Conservation (phyloP, 2,797 vertebrate species). For the Serranus cabrilla region DNA sequence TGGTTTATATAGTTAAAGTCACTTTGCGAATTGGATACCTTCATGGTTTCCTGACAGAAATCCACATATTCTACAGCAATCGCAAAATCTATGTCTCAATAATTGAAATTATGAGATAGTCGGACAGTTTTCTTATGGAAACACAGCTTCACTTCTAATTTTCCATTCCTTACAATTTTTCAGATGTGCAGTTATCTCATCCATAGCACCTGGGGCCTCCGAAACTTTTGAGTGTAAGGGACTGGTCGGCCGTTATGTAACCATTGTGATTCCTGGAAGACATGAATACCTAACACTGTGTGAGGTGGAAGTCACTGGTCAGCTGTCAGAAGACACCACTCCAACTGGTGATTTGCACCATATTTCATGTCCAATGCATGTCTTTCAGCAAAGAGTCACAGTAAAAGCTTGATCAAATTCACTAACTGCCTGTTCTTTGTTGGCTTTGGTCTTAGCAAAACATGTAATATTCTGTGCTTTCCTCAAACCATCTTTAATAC, state of each 20-base stretch:
- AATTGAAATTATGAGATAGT: no score
- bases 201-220: constrained; percentile 25
- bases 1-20: no score
- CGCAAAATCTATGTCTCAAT: background rate
- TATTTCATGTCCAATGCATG: no score
- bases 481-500: background rate
- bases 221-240: constrained; percentile 28
- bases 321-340: no score
- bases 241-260: constrained; percentile 12
- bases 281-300: background rate
- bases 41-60: background rate
- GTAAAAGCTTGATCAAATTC: no score
- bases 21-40: no score
- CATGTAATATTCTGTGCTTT: background rate
- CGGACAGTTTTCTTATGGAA: no score
- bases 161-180: background rate
- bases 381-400: no score
- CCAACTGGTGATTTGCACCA: no score
- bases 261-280: constrained; percentile 22
- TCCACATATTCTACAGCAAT: background rate
- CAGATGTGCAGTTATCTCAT: constrained; percentile 41
- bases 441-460: no score
- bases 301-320: constrained; percentile 18
- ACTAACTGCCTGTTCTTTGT: background rate
- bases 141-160: background rate